Evolutionary conservation across 2,888 invertebrate species (phyloP).

Genomic region (Mimachlamys varia): DNA sequence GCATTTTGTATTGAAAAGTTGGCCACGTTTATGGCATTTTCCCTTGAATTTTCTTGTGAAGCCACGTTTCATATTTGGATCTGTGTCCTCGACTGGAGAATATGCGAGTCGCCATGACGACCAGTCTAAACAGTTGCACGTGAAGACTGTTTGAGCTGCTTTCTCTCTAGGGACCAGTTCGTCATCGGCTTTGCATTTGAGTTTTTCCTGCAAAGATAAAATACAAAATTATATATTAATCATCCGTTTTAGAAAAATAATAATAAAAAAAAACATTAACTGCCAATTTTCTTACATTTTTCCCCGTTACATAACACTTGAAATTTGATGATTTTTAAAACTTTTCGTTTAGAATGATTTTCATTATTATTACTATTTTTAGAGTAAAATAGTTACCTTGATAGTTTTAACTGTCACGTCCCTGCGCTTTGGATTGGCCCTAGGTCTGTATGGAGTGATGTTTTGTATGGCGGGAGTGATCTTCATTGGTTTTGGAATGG

Average conservation of each 20-base stretch:
- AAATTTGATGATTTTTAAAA: no score
- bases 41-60: neutral
- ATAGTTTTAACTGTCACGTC: neutral
- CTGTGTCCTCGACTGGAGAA: slow-evolving; percentile 34
- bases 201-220: neutral
- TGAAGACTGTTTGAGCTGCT: slow-evolving; percentile 62
- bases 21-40: neutral
- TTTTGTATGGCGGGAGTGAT: neutral
- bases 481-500: slow-evolving; percentile 13
- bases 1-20: neutral
- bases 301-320: no score
- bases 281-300: no score
- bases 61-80: neutral
- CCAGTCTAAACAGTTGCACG: slow-evolving; percentile 63
- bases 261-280: no score
- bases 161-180: slow-evolving; percentile 57
- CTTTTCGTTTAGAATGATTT: no score
- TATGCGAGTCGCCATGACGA: slow-evolving; percentile 65
- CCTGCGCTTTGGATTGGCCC: slow-evolving; percentile 25
- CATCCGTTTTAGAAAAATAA: neutral
- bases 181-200: neutral
- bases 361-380: no score
- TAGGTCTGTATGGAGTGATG: neutral
- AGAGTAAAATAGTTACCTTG: neutral
- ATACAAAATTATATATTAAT: neutral